A percentile compares a stretch with the other conserved stretches of the same genome.
These are phyloP conservation scores for Trachops cirrhosus DNA, from an alignment of 2,797 vertebrate species.

Conservation along the genomic window DNA sequence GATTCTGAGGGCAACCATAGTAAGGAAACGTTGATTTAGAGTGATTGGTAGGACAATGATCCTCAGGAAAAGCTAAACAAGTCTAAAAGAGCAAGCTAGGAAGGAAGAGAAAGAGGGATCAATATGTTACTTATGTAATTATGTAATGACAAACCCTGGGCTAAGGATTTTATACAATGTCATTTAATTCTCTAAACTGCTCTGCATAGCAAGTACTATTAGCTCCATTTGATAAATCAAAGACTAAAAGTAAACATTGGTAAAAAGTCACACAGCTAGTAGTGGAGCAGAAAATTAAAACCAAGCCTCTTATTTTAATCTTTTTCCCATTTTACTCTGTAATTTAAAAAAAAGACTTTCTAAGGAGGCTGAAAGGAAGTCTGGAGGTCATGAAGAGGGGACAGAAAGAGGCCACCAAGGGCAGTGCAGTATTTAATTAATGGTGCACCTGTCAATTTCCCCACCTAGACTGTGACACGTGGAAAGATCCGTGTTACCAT, in stretches of 20 bases:
- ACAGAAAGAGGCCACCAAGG: not conserved
- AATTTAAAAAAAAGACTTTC: not conserved
- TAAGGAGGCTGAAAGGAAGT: not conserved
- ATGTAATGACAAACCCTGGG: not conserved
- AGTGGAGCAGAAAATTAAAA: constrained; percentile 33
- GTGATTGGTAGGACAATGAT: not conserved
- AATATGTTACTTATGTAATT: not conserved
- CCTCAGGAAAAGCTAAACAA: not conserved
- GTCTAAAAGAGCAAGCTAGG: not conserved
- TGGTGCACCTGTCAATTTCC: not conserved
- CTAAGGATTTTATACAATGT: not conserved
- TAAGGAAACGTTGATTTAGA: not conserved
- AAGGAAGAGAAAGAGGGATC: not conserved
- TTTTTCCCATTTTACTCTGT: constrained; percentile 8
- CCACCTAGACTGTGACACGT: not conserved
- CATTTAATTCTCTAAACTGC: constrained; percentile 6
- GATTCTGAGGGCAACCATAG: not conserved
- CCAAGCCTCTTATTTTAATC: constrained; percentile 2
- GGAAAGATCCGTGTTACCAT: not conserved
- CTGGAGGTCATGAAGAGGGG: not conserved
- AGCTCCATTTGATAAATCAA: constrained; percentile 12
- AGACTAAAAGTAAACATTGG: not conserved
- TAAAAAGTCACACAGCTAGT: not conserved
- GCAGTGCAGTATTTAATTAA: not conserved
- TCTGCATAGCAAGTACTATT: not conserved